Evolutionary conservation across 2,888 invertebrate species (phyloP), one percentile per base, ranked within the genome.

Genomic region (Adelphocoris suturalis): DNA sequence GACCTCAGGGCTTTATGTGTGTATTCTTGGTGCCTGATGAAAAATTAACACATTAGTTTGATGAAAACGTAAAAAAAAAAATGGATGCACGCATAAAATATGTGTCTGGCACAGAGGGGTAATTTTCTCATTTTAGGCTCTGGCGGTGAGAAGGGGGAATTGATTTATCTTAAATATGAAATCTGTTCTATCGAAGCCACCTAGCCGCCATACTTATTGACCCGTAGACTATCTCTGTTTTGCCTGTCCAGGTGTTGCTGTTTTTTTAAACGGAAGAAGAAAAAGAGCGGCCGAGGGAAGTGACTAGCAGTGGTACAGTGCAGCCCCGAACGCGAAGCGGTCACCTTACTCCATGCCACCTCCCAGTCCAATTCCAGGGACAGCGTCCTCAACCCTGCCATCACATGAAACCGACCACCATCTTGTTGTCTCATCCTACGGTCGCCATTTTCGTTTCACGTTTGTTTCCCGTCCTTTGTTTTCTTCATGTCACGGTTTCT

Each of bases 261-360:
- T 95, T 99, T 99, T 96, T 98, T 98, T 96, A 98, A 98, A 95
- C 97, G 98, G 94, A 98, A 98, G 97, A 98, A 98, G 97, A 99
- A 99, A 97, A 98, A 98, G 96, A 97, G 97, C 94, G 96, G 96
- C 92, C 96, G 97, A 93, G 96, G 96, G 94, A 97, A 97, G 96
- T 97, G 97, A 97, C 97, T 97, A 96, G 96, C 95, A 93, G 95
- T 95, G 94, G 95, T 95, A 93, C 95, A 95, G 94, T 95, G 95
- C 94, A 95, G 95, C 93, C 95, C 95, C 93, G 95, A 95, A 93
- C 94, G 95, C 93, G 95, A 95, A 93, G 95, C 95, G 92, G 95
- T 95, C 91, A 95, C 95, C 91, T 93, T 95, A 93, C 93, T 95
- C 92, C 94, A 95, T 92, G 95, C 95, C 92, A 95, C 95, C 93